Evolutionary conservation across 2,113 vertebrate species (phyloP), one percentile per base, ranked within the genome.

Genomic region (Bufo gargarizans): DNA sequence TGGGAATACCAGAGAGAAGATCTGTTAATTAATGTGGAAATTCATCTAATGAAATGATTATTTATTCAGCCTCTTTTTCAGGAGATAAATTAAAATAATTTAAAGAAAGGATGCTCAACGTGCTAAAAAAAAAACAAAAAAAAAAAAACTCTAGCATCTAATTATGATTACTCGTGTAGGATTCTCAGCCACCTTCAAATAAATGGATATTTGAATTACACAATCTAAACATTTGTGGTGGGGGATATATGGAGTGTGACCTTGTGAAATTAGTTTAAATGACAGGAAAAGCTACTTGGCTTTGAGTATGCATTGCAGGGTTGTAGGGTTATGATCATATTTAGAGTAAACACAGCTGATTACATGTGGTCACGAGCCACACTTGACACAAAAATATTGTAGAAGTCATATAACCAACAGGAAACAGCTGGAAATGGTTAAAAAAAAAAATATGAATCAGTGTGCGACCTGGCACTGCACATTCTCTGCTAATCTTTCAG

Each of bases 11-110:
- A 65, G 10, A 6, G 63, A 82, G 13, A 49, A 49, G 61, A 65
- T 50, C 80, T 82, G 61, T 82, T 65, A 82, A 82, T 65, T 49
- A 82, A 67, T 63, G 59, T 82, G 49, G 19, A 67, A 58, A 33
- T 59, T n/a, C 14, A 22, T 53, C 50, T 58, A 79, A 79, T 79
- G 19, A 56, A 22, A 59, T 80, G 55, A 59, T 59, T 80, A 80
- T 80, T 80, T 80, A 59, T 80, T 43, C 22, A 77, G 49, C 20
- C 9, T 45, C 53, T 59, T 80, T 59, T 45, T 59, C 59, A 55
- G 22, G 7, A 59, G 56, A 80, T 77, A 77, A 80, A 59, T 80
- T 33, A 80, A 80, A 80, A 59, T 43, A 55, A 0, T 80, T 80
- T 59, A 59, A 80, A 7, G 22, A 80, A 80, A 58, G 22, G 16